Evolutionary conservation across 2,797 vertebrate genomes (phyloP).

Genomic region (Oceanodroma leucorhoa): DNA sequence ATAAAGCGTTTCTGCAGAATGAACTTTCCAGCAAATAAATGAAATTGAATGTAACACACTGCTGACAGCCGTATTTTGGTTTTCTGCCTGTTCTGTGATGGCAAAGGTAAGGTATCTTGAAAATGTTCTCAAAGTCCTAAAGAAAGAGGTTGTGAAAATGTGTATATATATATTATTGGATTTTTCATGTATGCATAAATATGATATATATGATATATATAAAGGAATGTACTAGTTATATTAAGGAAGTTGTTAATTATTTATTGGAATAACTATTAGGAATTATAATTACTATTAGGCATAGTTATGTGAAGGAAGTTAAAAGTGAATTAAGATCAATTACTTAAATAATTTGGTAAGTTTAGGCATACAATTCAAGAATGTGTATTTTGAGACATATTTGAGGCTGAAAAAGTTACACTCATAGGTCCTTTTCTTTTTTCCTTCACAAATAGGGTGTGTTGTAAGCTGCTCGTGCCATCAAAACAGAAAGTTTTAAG

Average conservation of each 20-base stretch:
- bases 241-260: not conserved
- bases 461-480: not conserved
- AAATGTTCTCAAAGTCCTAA: not conserved
- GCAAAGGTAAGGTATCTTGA: not conserved
- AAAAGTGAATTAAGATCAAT: not conserved
- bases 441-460: not conserved
- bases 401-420: not conserved
- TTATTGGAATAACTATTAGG: not conserved
- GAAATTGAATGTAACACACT: not conserved
- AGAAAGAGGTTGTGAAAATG: not conserved
- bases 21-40: constrained; percentile 6
- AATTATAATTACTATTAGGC: not conserved
- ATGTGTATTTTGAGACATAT: not conserved
- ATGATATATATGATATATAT: not conserved
- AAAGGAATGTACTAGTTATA: not conserved
- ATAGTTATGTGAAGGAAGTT: not conserved
- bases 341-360: not conserved
- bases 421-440: not conserved
- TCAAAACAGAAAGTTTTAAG: not conserved
- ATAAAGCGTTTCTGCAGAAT: not conserved
- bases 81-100: not conserved
- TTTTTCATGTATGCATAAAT: not conserved
- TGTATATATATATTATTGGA: not conserved
- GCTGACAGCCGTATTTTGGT: not conserved
- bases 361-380: not conserved